Percentiles rank a stretch among this genome's conserved stretches.
phyloP scores from a whole-genome alignment of 2,888 invertebrate genomes.

The Tachina grossa region DNA sequence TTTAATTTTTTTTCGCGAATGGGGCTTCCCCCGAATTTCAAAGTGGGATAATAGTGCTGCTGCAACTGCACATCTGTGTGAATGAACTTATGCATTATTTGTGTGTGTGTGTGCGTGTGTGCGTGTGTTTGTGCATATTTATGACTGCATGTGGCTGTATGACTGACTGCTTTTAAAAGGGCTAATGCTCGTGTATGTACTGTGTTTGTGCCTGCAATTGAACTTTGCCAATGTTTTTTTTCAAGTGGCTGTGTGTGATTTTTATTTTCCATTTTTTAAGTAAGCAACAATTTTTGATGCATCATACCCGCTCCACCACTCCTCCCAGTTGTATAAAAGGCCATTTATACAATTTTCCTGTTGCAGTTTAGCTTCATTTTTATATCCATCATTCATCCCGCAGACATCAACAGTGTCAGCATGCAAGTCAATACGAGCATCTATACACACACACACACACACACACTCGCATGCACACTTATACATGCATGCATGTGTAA shows the following conservation, averaged over 20 bases:
- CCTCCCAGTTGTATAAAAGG: background rate
- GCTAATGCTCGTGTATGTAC: conserved; percentile 5
- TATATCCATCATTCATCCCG: conserved; percentile 37
- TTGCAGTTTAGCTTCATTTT: conserved; percentile 55
- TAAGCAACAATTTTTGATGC: conserved; percentile 55
- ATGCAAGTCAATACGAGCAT: background rate
- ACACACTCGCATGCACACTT: background rate
- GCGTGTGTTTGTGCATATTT: conserved; percentile 28
- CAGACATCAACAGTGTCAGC: conserved; percentile 1
- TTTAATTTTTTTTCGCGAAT: conserved; percentile 41
- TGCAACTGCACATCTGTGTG: conserved; percentile 66
- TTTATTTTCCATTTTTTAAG: conserved; percentile 41
- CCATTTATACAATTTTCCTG: conserved; percentile 18
- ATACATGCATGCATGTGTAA: background rate
- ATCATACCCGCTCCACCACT: background rate
- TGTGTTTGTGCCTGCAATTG: conserved; percentile 16
- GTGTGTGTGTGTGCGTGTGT: conserved; percentile 22
- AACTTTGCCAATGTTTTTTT: background rate
- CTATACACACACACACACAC: background rate
- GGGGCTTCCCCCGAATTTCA: conserved; percentile 56
- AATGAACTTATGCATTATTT: conserved; percentile 57
- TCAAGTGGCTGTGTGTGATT: background rate
- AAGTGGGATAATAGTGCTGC: conserved; percentile 66
- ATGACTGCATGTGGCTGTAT: conserved; percentile 28
- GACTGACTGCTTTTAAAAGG: conserved; percentile 26